Conservation (phyloP, 1,140 invertebrate genomes). For the Drosophila kohkoa region DNA sequence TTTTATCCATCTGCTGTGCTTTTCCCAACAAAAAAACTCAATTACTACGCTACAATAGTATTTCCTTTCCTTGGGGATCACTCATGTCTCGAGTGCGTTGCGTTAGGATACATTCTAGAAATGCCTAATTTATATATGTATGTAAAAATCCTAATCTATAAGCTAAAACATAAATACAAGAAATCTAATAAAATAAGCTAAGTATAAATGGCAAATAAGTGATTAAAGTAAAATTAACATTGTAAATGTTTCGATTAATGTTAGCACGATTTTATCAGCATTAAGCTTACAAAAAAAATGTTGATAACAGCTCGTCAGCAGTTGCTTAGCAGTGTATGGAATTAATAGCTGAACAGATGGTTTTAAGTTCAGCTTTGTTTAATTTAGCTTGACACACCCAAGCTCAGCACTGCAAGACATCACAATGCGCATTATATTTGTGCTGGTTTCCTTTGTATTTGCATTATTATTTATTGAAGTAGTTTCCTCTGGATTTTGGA, state of each 20-base stretch:
- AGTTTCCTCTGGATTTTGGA: not conserved
- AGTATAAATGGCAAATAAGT: constrained; percentile 30
- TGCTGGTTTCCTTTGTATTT: not conserved
- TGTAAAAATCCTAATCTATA: constrained; percentile 75
- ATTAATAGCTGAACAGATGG: not conserved
- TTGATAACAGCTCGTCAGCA: not conserved
- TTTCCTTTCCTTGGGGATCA: constrained; percentile 30
- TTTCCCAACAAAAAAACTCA: constrained; percentile 22
- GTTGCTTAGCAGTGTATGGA: not conserved
- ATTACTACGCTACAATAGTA: constrained; percentile 37
- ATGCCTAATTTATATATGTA: constrained; percentile 79
- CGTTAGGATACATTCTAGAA: constrained; percentile 65
- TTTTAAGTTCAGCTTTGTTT: not conserved
- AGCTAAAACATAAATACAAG: constrained; percentile 65
- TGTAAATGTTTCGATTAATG: not conserved
- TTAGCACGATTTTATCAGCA: not conserved
- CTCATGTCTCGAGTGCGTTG: constrained; percentile 62
- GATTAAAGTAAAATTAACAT: constrained; percentile 14
- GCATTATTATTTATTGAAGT: not conserved
- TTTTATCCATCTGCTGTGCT: constrained; percentile 39
- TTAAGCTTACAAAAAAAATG: not conserved
- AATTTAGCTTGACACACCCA: not conserved
- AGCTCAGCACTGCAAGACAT: not conserved
- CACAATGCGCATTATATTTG: constrained; percentile 6
- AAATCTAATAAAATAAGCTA: constrained; percentile 77